Evolutionary conservation across 2,888 invertebrate genomes (phyloP).

Genomic region (Polyommatus icarus): DNA sequence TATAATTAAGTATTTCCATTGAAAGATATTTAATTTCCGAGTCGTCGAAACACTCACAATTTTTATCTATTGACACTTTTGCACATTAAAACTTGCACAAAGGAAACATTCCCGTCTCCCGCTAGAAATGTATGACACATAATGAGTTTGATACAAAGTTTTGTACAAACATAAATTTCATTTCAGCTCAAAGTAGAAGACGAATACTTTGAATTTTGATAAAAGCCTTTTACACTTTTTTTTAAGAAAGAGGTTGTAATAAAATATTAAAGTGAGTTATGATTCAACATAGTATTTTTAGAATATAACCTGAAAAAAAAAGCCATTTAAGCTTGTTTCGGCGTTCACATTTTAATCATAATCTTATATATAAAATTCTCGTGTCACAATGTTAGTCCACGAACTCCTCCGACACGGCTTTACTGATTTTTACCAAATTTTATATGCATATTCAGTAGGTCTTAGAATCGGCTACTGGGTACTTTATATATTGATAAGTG

Average conservation of each 20-base stretch:
- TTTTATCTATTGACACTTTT: background rate
- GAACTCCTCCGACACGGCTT: no score
- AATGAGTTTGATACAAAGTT: constrained; percentile 16
- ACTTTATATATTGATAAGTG: no score
- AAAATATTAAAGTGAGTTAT: background rate
- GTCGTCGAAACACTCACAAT: background rate
- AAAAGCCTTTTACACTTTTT: background rate
- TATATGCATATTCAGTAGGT: no score
- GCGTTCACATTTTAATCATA: no score
- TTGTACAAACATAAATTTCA: background rate
- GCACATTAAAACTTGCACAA: background rate
- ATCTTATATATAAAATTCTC: no score
- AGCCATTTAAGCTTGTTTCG: no score
- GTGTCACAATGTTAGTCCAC: no score
- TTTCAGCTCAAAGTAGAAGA: background rate
- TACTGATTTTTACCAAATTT: no score
- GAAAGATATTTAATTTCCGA: background rate
- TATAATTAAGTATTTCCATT: no score
- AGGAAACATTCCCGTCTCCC: background rate
- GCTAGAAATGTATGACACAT: constrained; percentile 6
- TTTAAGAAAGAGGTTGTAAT: background rate
- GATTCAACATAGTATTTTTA: background rate
- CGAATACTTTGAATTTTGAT: background rate
- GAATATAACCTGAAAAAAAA: no score
- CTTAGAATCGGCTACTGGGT: no score